A percentile compares a stretch with the other conserved stretches of the same genome.
These are phyloP conservation scores for Nomada hirtipes DNA, from an alignment of 2,888 invertebrate species.

Conservation along the genomic window DNA sequence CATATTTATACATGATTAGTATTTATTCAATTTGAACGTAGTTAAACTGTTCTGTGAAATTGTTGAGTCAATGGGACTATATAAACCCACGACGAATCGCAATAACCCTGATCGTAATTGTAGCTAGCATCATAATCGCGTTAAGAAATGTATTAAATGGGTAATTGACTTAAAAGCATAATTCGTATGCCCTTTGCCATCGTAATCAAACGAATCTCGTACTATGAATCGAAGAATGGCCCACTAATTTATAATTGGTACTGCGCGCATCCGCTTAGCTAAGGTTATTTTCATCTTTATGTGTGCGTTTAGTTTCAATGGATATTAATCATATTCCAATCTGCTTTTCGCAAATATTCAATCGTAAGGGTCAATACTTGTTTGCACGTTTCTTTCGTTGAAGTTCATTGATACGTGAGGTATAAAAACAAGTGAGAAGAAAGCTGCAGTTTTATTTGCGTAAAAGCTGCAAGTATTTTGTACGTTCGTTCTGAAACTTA, in stretches of 20 bases:
- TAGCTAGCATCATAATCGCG: constrained; percentile 15
- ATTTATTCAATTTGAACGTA: constrained; percentile 35
- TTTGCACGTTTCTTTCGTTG: neutral
- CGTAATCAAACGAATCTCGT: constrained; percentile 14
- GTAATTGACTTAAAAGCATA: constrained; percentile 58
- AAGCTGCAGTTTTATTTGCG: too few relatives aligned
- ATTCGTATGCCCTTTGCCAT: constrained; percentile 53
- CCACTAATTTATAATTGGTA: constrained; percentile 53
- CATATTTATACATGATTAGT: neutral
- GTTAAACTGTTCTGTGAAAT: constrained; percentile 26
- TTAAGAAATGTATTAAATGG: constrained; percentile 34
- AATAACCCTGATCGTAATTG: constrained; percentile 37
- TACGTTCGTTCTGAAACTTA: too few relatives aligned
- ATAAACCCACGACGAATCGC: constrained; percentile 12
- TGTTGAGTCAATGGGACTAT: constrained; percentile 2
- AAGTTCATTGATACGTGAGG: too few relatives aligned
- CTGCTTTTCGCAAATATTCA: neutral
- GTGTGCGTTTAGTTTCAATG: neutral
- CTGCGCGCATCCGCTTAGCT: neutral
- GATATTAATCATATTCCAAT: neutral
- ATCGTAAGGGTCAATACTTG: neutral
- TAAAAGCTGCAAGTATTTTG: too few relatives aligned
- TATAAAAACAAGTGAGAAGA: too few relatives aligned
- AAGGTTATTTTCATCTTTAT: neutral
- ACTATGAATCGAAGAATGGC: constrained; percentile 45